Base-by-base conservation (phyloP, 2,888 invertebrate genomes). In the Lampropteryx suffumata region DNA sequence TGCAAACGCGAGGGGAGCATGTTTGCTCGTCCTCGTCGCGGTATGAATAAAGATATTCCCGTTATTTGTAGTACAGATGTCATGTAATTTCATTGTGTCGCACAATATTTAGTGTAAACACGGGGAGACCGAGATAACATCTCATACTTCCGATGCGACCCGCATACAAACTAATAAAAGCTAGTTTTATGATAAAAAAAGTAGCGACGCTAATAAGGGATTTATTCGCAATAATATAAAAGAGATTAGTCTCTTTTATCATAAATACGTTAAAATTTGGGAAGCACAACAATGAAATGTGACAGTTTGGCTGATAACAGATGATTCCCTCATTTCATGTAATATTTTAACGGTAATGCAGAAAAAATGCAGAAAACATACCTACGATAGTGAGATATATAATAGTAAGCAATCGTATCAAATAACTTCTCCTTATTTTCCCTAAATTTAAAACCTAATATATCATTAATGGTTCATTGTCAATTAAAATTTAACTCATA, bases 31-130 rank as follows among this genome's bases (percentile, higher is more conserved):
- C 57, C 53, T 61, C 76, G 75, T 62, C 82, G 83, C 75, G 80
- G 80, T 84, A 90, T 90, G 90, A 90, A 90, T 90, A 89, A 90
- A 90, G 89, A 89, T 90, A 89, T 88, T 82, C 86, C 80, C 84
- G 86, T 87, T 89, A 90, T 90, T 89, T 89, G 90, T 85, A 82
- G 73, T 90, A 88, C 90, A 90, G 90, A 90, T 90, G 90, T 90
- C 89, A 89, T 89, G 89, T 90, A 88, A 89, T 89, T 82, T 89
- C 83, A 90, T 89, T 90, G 88, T 90, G 84, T 79, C 83, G 77
- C 76, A 79, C 86, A 88, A 90, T 87, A 88, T 89, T 89, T 89
- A 82, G 85, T 84, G 82, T 84, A 89, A 89, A 90, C 86, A 90
- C 76, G 79, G 89, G 88, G 85, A 79, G 79, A 78, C 71, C 73